These are phyloP conservation scores for Drosophila dives DNA, from an alignment of 2,888 invertebrate species.

Conservation along the genomic window DNA sequence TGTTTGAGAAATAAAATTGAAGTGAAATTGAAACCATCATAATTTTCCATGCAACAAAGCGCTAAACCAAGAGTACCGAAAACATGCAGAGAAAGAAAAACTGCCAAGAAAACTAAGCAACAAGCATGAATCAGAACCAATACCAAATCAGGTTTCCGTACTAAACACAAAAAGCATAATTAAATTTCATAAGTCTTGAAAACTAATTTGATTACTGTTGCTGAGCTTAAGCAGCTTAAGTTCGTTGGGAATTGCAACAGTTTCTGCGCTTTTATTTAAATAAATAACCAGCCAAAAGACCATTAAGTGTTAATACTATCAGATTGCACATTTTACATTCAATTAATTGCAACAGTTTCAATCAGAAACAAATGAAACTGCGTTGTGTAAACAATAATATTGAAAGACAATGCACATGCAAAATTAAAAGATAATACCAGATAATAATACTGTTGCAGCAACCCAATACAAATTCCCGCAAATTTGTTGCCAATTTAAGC, in stretches of 20 bases:
- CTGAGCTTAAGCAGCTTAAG: not conserved
- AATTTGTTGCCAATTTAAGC: conserved; percentile 20
- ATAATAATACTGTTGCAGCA: not conserved
- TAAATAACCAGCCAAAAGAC: not conserved
- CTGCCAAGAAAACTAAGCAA: not conserved
- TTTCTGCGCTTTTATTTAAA: not conserved
- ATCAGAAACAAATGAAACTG: not conserved
- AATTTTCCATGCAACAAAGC: conserved; percentile 36
- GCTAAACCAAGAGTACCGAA: conserved; percentile 37
- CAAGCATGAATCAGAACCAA: not conserved
- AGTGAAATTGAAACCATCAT: conserved; percentile 46
- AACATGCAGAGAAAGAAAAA: conserved; percentile 24
- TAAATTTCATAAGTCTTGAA: not conserved
- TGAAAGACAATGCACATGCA: not conserved
- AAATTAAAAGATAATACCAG: conserved; percentile 10
- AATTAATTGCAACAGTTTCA: not conserved
- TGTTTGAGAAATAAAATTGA: conserved; percentile 43
- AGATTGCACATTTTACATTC: not conserved
- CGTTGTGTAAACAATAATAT: not conserved
- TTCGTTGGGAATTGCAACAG: not conserved
- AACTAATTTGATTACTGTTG: not conserved
- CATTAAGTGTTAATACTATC: not conserved
- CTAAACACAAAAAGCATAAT: not conserved
- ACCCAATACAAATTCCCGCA: not conserved
- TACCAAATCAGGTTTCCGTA: not conserved